Evolutionary conservation across 2,113 vertebrate genomes (phyloP).

Genomic region (Cynopterus brachyotis): DNA sequence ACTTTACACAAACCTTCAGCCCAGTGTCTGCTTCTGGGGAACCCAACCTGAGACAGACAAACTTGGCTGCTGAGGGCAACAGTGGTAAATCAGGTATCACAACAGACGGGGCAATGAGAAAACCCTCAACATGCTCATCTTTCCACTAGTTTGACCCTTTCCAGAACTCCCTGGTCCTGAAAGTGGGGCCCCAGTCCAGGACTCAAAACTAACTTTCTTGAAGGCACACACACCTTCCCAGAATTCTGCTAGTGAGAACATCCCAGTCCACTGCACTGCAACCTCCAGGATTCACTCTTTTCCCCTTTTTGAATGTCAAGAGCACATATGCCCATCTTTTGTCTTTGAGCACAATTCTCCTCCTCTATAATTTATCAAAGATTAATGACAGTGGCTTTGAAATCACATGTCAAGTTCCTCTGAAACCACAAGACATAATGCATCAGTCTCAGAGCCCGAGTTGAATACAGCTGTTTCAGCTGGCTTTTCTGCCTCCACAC

Average conservation of each 20-base stretch:
- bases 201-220: background rate
- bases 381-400: slow-evolving; percentile 28
- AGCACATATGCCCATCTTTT: background rate
- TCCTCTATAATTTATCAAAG: slow-evolving; percentile 52
- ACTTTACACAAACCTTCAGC: background rate
- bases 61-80: background rate
- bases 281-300: background rate
- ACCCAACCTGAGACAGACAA: background rate
- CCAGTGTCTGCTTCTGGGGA: background rate
- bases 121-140: too few relatives aligned
- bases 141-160: background rate
- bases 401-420: background rate
- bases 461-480: background rate
- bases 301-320: slow-evolving; percentile 31
- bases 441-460: slow-evolving; percentile 9
- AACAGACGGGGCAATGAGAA: background rate
- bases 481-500: background rate
- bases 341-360: background rate
- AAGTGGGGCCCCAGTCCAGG: background rate
- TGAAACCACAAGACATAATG: background rate
- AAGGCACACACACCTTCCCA: background rate
- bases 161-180: background rate
- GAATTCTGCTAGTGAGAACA: background rate
- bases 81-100: background rate
- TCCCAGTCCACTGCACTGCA: background rate